These are phyloP conservation scores for Aphidoletes aphidimyza DNA, from an alignment of 2,888 invertebrate genomes.

Conservation along the genomic window DNA sequence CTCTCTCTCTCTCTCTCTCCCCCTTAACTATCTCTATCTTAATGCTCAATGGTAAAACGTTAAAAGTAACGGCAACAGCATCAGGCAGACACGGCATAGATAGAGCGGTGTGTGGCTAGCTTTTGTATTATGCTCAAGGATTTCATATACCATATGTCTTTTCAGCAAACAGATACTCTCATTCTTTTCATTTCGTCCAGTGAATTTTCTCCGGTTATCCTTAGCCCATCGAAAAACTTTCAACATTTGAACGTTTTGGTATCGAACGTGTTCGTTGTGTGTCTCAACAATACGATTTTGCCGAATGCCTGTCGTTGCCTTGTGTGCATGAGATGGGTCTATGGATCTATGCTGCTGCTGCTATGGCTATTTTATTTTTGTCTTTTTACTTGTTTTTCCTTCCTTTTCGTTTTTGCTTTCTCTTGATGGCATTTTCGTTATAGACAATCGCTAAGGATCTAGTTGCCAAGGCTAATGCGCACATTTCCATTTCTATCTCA, in stretches of 20 bases:
- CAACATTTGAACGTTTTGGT: not conserved
- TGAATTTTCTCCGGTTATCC: conserved; percentile 25
- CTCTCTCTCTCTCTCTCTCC: too few relatives aligned
- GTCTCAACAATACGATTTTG: too few relatives aligned
- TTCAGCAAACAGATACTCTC: not conserved
- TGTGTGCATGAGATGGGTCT: not conserved
- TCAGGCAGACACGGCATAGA: not conserved
- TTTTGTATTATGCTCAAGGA: not conserved
- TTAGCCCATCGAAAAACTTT: conserved; percentile 40
- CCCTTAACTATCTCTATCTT: too few relatives aligned
- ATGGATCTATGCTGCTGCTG: too few relatives aligned
- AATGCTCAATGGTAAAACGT: too few relatives aligned
- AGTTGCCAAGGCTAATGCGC: conserved; percentile 51
- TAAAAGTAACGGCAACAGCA: too few relatives aligned
- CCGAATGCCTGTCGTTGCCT: too few relatives aligned
- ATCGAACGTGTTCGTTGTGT: conserved; percentile 6
- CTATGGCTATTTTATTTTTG: too few relatives aligned
- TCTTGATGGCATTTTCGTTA: conserved; percentile 44
- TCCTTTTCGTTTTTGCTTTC: too few relatives aligned
- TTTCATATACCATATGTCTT: conserved; percentile 28
- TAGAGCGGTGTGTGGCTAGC: not conserved
- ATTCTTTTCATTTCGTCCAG: not conserved
- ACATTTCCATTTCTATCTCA: not conserved
- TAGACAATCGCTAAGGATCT: conserved; percentile 49
- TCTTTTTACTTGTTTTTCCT: too few relatives aligned